Base-by-base conservation (phyloP, 2,888 invertebrate genomes). In the Branchinecta sandiegonensis region DNA sequence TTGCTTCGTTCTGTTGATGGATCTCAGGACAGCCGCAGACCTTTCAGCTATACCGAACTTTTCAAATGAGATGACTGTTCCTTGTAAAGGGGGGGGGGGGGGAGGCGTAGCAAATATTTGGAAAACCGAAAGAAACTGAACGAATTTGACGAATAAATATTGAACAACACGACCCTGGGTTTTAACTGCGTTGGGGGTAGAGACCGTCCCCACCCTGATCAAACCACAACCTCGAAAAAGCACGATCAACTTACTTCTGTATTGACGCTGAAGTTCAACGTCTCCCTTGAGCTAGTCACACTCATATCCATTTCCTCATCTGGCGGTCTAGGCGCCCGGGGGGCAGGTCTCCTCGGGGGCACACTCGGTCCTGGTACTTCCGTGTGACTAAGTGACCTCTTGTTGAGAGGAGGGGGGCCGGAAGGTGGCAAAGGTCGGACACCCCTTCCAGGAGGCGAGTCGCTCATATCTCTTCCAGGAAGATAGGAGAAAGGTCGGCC, bases 341-440 rank as follows among this genome's bases (percentile, higher is more conserved):
- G 69, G 23, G 69, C 69, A 46, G 69, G 69, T 65, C 83, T 83
- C 68, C 83, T 83, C 47, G 82, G 80, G 71, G 82, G 78, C 75
- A 82, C 80, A 70, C 78, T 76, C 65, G 79, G 76, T 63, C 82
- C 80, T 46, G 81, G 80, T 72, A 81, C 82, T 74, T 56, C 63
- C 2, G 9, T 17, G 63, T 56, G 63, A 56, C 63, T 17, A 8
- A 56, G 63, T 10, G 63, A 56, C 63, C 10, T 56, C 63, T 56
- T 56, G 63, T 56, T 56, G n/a, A 56, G n/a, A n/a, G 23, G 11
- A 56, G 63, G 63, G 10, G 11, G 63, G 23, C 63, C 63, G 8
- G 63, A 56, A 10, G 63, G 63, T 8, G 63, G 63, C 11, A 56
- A 56, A 56, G 63, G 63, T 56, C 63, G n/a, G n/a, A 56, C 10